Evolutionary conservation across 2,888 invertebrate species (phyloP).

Genomic region (Pheosia gnoma): DNA sequence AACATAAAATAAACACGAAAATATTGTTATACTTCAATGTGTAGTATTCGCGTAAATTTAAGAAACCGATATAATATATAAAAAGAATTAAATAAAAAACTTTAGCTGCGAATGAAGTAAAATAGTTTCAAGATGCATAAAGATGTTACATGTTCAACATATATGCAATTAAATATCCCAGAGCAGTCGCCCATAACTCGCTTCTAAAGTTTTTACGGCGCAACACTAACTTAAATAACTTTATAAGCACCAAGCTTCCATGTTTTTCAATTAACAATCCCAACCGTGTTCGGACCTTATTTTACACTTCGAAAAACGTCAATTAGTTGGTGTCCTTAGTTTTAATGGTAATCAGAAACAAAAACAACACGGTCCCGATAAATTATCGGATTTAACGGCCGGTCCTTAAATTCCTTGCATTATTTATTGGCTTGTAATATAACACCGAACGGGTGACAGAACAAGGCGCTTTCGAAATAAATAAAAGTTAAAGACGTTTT

Average conservation of each 20-base stretch:
- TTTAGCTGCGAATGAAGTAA: neutral
- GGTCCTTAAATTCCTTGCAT: conserved; percentile 34
- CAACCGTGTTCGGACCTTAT: neutral
- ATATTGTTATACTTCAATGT: too few species aligned
- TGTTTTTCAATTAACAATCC: conserved; percentile 16
- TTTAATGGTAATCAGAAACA: conserved; percentile 31
- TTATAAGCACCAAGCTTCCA: neutral
- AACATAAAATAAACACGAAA: too few species aligned
- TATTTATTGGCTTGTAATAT: conserved; percentile 42
- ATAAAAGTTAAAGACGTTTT: conserved; percentile 16
- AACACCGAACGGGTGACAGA: conserved; percentile 31
- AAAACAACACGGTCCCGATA: conserved; percentile 29
- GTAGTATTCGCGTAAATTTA: too few species aligned
- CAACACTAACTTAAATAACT: neutral
- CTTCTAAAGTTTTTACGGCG: conserved; percentile 3
- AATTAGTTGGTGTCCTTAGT: conserved; percentile 28
- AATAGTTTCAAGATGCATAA: too few species aligned
- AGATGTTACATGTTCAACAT: too few species aligned
- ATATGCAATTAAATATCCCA: too few species aligned
- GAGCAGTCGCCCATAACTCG: neutral
- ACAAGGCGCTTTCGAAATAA: conserved; percentile 21
- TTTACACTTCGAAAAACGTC: conserved; percentile 13
- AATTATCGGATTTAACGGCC: conserved; percentile 38
- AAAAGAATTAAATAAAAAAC: conserved; percentile 11
- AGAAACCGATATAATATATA: conserved; percentile 2